phyloP scores from a whole-genome alignment of 2,888 invertebrate genomes.

The Agonopterix heracliana region DNA sequence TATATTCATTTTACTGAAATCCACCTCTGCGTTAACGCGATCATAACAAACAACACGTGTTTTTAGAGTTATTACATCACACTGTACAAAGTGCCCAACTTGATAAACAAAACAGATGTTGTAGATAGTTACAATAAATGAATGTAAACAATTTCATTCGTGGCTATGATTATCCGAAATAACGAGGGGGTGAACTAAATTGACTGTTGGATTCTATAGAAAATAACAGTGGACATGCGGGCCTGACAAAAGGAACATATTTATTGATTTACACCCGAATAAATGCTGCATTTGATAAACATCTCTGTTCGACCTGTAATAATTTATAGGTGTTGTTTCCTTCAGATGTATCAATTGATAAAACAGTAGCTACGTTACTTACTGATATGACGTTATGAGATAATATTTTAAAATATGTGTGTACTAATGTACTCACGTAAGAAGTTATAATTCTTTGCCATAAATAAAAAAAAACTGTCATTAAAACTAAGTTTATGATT shows the following conservation, averaged over 20 bases:
- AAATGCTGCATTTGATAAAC: slow-evolving; percentile 35
- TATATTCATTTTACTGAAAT: slow-evolving; percentile 1
- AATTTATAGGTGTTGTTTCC: slow-evolving; percentile 16
- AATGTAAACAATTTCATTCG: slow-evolving; percentile 22
- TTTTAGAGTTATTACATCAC: slow-evolving; percentile 5
- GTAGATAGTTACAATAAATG: slow-evolving; percentile 14
- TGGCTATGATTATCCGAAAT: slow-evolving; percentile 25
- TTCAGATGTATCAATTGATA: background rate
- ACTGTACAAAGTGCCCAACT: background rate
- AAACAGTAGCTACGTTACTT: too few relatives aligned
- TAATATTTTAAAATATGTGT: too few relatives aligned
- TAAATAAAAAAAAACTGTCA: too few relatives aligned
- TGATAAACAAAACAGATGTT: slow-evolving; percentile 15
- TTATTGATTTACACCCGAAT: slow-evolving; percentile 52
- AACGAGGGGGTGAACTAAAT: slow-evolving; percentile 32
- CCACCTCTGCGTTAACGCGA: background rate
- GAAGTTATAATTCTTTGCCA: too few relatives aligned
- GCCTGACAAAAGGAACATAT: slow-evolving; percentile 44
- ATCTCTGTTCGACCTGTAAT: slow-evolving; percentile 43
- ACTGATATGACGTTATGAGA: too few relatives aligned
- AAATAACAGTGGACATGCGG: slow-evolving; percentile 46
- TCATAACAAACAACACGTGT: slow-evolving; percentile 1
- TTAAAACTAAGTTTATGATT: too few relatives aligned
- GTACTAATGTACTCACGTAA: too few relatives aligned
- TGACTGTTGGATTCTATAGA: slow-evolving; percentile 34